These are phyloP conservation scores for Onchidella celtica DNA, from an alignment of 2,888 invertebrate species.

Conservation along the genomic window DNA sequence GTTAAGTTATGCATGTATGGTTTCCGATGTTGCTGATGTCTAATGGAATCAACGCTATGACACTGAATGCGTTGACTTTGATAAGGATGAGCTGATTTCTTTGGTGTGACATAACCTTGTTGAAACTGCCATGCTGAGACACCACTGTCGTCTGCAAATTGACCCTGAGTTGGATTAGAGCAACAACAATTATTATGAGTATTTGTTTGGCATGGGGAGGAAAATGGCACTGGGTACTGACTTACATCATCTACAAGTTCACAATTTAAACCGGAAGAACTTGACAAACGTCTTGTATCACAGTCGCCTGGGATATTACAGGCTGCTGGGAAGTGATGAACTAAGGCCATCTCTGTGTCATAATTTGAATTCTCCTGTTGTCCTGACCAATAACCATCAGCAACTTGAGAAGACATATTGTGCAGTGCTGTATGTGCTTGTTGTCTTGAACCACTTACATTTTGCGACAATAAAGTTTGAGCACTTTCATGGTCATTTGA, in stretches of 20 bases:
- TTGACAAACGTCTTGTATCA: no score
- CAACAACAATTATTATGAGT: neutral
- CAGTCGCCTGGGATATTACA: conserved; percentile 15
- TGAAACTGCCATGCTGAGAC: neutral
- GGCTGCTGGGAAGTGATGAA: neutral
- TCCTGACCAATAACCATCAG: neutral
- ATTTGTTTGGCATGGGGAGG: neutral
- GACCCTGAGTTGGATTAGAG: neutral
- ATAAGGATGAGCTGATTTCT: conserved; percentile 17
- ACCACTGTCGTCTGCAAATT: neutral
- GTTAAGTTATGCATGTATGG: neutral
- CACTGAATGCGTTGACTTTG: neutral
- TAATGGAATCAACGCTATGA: neutral
- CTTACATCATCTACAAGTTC: no score
- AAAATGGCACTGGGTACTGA: neutral
- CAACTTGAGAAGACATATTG: neutral
- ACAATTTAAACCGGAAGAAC: no score
- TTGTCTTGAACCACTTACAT: neutral
- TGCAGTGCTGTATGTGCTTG: neutral
- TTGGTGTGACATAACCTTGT: conserved; percentile 18
- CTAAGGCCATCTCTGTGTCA: neutral
- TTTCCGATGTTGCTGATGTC: neutral
- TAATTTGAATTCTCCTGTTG: neutral
- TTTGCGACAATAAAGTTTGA: neutral
- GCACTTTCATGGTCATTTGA: neutral